These are phyloP conservation scores for Trissoscelio sp. DNA, from an alignment of 2,888 invertebrate genomes.

Conservation along the genomic window DNA sequence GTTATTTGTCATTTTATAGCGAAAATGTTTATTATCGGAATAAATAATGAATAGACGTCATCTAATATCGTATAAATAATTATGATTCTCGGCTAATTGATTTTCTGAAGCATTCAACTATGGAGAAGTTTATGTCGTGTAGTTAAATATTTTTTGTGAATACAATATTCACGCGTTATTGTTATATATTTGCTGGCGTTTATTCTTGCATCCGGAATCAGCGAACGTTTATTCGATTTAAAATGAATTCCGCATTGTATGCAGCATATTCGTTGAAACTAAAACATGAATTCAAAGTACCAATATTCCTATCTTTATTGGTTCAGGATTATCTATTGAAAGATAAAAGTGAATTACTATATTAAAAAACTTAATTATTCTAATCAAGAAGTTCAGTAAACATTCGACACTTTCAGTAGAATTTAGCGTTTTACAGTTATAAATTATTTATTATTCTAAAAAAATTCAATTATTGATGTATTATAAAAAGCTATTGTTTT, in stretches of 20 bases:
- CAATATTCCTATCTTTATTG: conserved; percentile 44
- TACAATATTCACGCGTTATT: background rate
- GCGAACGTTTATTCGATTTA: background rate
- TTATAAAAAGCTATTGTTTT: too few species aligned
- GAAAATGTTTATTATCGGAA: conserved; percentile 46
- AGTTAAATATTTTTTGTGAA: conserved; percentile 2
- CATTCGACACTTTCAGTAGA: too few species aligned
- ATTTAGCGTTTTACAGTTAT: too few species aligned
- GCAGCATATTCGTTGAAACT: conserved; percentile 20
- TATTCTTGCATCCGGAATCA: conserved; percentile 21
- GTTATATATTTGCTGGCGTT: conserved; percentile 17
- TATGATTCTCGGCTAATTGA: conserved; percentile 16
- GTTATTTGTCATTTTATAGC: conserved; percentile 61
- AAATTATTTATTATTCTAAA: too few species aligned
- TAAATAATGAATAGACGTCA: conserved; percentile 47
- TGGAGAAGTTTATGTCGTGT: conserved; percentile 1
- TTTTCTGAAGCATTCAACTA: background rate
- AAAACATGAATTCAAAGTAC: conserved; percentile 28
- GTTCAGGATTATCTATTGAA: background rate
- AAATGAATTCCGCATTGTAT: conserved; percentile 48
- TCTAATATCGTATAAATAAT: conserved; percentile 31
- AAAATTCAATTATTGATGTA: too few species aligned
- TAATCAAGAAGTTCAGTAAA: too few species aligned
- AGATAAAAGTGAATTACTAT: background rate
- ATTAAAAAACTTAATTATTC: background rate